These are phyloP conservation scores for Andrena camellia DNA, from an alignment of 2,888 invertebrate species.

Conservation along the genomic window DNA sequence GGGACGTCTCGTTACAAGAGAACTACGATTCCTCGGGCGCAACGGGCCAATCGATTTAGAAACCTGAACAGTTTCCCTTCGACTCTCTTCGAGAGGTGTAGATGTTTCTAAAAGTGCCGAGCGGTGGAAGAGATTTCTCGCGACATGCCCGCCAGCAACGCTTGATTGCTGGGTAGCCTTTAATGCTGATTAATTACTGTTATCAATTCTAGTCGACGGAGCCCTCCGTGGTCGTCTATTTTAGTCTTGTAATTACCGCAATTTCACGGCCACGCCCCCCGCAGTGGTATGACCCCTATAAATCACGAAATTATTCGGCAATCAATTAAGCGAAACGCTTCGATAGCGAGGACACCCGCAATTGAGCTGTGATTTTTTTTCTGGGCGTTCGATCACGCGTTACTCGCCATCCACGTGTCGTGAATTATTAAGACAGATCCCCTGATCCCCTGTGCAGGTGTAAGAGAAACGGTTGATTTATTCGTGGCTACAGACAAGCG, in stretches of 20 bases:
- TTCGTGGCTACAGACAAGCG: constrained; percentile 1
- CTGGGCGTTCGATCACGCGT: background rate
- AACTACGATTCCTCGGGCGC: background rate
- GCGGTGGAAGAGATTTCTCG: background rate
- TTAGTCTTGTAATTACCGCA: constrained; percentile 13
- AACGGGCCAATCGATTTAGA: background rate
- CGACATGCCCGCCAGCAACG: background rate
- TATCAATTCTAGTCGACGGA: constrained; percentile 26
- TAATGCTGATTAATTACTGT: constrained; percentile 40
- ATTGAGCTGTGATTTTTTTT: background rate
- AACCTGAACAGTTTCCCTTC: background rate
- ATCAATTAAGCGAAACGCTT: background rate
- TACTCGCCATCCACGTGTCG: background rate
- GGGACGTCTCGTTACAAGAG: background rate
- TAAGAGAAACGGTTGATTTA: constrained; percentile 18
- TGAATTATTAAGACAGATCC: background rate
- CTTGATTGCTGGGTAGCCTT: constrained; percentile 13
- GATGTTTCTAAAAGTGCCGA: background rate
- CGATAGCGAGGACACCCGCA: background rate
- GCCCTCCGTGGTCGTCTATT: background rate
- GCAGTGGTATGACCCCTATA: background rate
- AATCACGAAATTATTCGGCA: constrained; percentile 5
- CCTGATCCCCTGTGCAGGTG: background rate
- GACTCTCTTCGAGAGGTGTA: background rate
- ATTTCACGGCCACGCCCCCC: constrained; percentile 15